Evolutionary conservation across 1,140 invertebrate species (phyloP).

Genomic region (Nasonia giraulti): DNA sequence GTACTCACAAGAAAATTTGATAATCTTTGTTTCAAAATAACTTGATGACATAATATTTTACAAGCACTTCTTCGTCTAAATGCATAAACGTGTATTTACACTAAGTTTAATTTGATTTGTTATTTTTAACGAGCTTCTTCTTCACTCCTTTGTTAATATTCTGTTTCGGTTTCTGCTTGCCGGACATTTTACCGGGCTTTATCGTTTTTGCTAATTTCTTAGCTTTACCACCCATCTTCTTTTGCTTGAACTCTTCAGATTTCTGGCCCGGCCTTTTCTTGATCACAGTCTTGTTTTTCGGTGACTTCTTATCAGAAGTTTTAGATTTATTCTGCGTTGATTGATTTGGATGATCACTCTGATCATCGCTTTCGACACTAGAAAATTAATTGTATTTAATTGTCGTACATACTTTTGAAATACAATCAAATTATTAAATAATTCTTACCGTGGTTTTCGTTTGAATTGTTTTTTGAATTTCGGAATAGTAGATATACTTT

Average conservation of each 20-base stretch:
- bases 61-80: not conserved
- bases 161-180: slow-evolving; percentile 3
- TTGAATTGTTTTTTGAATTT: slow-evolving; percentile 61
- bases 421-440: not conserved
- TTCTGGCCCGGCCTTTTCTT: not conserved
- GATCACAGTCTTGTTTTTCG: not conserved
- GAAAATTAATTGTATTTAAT: not conserved
- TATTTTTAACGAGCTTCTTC: slow-evolving; percentile 3
- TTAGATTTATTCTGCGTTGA: not conserved
- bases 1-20: not conserved
- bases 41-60: not conserved
- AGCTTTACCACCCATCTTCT: not conserved
- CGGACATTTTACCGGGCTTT: not conserved
- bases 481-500: slow-evolving; percentile 79
- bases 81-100: slow-evolving; percentile 1
- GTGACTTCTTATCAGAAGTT: not conserved
- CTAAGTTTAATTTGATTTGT: slow-evolving; percentile 20
- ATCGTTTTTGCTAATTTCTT: slow-evolving; percentile 8
- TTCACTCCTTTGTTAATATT: slow-evolving; percentile 6
- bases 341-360: not conserved
- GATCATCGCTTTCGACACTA: not conserved
- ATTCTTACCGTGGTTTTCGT: slow-evolving; percentile 38
- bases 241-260: not conserved
- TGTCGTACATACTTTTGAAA: not conserved
- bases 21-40: not conserved